A percentile compares a stretch with the other conserved stretches of the same genome.
Conservation (phyloP, 1,140 invertebrate genomes). For the Drosophila orena region DNA sequence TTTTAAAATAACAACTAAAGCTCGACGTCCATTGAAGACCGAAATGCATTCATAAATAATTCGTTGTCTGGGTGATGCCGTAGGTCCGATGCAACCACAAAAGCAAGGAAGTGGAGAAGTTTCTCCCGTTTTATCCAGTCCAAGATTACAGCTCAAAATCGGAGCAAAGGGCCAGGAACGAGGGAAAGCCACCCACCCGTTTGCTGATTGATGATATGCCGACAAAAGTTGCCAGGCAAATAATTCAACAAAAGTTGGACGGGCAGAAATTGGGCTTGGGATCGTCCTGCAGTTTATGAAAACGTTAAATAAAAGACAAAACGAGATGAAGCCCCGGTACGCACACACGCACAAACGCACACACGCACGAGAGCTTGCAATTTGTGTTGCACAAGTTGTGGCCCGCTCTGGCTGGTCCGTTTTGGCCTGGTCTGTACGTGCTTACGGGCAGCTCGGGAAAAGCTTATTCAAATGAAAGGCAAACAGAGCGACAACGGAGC, state of each 20-base stretch:
- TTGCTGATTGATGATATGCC: conserved; percentile 70
- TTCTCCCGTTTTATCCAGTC: neutral
- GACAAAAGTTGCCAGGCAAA: conserved; percentile 50
- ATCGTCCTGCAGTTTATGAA: conserved; percentile 35
- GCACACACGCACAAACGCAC: conserved; percentile 39
- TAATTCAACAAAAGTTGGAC: conserved; percentile 24
- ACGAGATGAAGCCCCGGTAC: conserved; percentile 20
- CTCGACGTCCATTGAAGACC: conserved; percentile 16
- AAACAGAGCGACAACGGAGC: conserved; percentile 46
- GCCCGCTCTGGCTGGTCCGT: conserved; percentile 8
- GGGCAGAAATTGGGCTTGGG: neutral
- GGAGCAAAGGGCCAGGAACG: neutral
- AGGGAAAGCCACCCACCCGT: conserved; percentile 11
- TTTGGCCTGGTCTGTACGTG: conserved; percentile 25
- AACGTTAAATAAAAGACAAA: conserved; percentile 59
- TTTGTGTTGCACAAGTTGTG: conserved; percentile 44
- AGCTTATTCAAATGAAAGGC: conserved; percentile 50
- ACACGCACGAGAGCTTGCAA: conserved; percentile 36
- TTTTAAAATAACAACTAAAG: conserved; percentile 30
- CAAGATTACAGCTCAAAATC: conserved; percentile 29
- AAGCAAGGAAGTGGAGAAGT: neutral
- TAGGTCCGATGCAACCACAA: conserved; percentile 15
- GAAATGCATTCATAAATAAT: conserved; percentile 44
- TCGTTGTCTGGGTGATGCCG: conserved; percentile 21
- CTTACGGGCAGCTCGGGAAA: conserved; percentile 29